Conservation (phyloP, 2,888 invertebrate species). For the Euspilapteryx auroguttella region DNA sequence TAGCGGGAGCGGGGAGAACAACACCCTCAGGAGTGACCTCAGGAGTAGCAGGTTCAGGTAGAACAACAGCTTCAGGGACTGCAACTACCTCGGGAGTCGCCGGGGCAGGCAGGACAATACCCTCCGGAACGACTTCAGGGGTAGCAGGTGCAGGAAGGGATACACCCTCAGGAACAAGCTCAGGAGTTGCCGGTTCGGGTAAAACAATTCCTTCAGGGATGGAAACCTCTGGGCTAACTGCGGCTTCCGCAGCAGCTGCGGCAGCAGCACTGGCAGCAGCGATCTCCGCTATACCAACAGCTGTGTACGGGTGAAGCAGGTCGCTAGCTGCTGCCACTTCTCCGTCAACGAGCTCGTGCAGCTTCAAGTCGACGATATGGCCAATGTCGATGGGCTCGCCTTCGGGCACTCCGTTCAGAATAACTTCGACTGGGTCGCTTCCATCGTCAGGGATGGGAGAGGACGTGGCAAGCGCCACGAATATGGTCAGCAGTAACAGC, state of each 20-base stretch:
- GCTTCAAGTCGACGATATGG: conserved; percentile 20
- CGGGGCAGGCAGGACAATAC: conserved; percentile 7
- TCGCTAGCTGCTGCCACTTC: conserved; percentile 16
- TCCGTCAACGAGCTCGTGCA: conserved; percentile 22
- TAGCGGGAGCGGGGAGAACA: conserved; percentile 6
- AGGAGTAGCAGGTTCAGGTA: conserved; percentile 3
- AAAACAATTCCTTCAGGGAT: conserved; percentile 7
- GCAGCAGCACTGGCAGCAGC: conserved; percentile 14
- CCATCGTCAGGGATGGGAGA: conserved; percentile 18
- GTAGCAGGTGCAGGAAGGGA: conserved; percentile 1
- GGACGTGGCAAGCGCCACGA: conserved; percentile 24
- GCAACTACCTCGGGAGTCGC: conserved; percentile 8
- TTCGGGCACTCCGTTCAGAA: conserved; percentile 27
- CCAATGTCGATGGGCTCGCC: conserved; percentile 25
- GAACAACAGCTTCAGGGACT: conserved; percentile 8
- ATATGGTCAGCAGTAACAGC: conserved; percentile 22
- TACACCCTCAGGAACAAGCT: conserved; percentile 9
- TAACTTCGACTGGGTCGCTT: conserved; percentile 18
- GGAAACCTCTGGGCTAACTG: conserved; percentile 1
- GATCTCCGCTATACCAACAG: conserved; percentile 24
- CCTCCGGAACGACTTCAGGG: conserved; percentile 6
- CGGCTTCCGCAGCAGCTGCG: conserved; percentile 3
- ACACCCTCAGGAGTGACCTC: conserved; percentile 7
- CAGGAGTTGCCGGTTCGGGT: conserved; percentile 7
- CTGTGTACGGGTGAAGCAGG: conserved; percentile 23